These are phyloP conservation scores for Syndactyla subalaris DNA, from an alignment of 2,797 vertebrate genomes.

Conservation along the genomic window DNA sequence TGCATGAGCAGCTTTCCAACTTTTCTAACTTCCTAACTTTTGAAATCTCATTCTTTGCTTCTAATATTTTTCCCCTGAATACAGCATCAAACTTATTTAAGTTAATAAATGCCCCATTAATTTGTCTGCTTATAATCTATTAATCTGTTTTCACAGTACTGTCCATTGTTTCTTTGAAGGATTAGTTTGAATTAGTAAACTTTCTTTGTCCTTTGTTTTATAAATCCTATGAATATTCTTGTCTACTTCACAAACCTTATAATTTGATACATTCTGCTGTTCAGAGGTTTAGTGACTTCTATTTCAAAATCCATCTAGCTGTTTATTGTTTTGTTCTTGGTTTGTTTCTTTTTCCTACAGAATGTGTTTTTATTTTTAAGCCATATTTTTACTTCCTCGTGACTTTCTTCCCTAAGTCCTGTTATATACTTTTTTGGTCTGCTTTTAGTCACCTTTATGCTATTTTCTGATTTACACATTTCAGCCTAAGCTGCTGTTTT, in stretches of 20 bases:
- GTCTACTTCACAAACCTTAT: not conserved
- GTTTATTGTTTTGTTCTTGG: not conserved
- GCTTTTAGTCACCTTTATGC: not conserved
- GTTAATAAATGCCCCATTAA: not conserved
- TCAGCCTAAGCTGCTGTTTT: not conserved
- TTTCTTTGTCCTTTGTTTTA: not conserved
- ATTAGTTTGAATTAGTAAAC: not conserved
- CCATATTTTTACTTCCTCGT: not conserved
- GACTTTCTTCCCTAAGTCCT: not conserved
- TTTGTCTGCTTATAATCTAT: not conserved
- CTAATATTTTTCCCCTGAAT: not conserved
- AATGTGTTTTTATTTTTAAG: not conserved
- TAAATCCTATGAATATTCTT: not conserved
- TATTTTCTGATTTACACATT: not conserved
- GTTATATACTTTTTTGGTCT: not conserved
- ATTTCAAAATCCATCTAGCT: not conserved
- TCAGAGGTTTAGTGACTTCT: not conserved
- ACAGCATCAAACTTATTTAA: not conserved
- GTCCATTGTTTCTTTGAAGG: not conserved
- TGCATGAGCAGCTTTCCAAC: not conserved
- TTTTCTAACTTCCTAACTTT: not conserved
- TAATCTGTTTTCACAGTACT: not conserved
- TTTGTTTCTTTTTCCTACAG: not conserved
- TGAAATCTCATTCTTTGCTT: not conserved
- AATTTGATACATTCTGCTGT: not conserved